Conservation (phyloP, 1,140 invertebrate genomes). For the Ladona fulva region DNA sequence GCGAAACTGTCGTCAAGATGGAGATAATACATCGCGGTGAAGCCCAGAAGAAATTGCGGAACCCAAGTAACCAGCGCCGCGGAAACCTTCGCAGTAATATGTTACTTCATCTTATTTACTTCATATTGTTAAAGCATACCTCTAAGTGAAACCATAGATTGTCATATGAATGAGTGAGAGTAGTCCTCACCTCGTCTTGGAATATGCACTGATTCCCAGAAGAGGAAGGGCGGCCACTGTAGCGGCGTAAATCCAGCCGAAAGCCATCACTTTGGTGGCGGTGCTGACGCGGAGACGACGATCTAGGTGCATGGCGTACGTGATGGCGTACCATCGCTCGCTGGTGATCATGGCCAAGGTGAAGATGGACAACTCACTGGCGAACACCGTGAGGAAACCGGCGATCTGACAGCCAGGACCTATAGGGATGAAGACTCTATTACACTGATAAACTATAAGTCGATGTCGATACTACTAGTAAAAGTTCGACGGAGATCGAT, state of each 20-base stretch:
- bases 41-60: too few relatives aligned
- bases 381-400: slow-evolving; percentile 80
- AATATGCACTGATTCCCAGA: slow-evolving; percentile 72
- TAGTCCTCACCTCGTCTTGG: slow-evolving; percentile 52
- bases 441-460: too few relatives aligned
- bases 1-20: too few relatives aligned
- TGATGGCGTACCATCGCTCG: slow-evolving; percentile 81
- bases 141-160: too few relatives aligned
- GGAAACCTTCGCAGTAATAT: too few relatives aligned
- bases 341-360: slow-evolving; percentile 78
- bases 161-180: not conserved
- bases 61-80: too few relatives aligned
- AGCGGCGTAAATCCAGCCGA: slow-evolving; percentile 66
- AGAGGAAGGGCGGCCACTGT: slow-evolving; percentile 65
- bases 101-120: too few relatives aligned
- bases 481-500: too few relatives aligned
- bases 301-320: slow-evolving; percentile 70
- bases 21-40: too few relatives aligned
- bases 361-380: slow-evolving; percentile 76
- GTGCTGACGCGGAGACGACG: slow-evolving; percentile 54
- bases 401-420: slow-evolving; percentile 69
- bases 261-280: slow-evolving; percentile 55
- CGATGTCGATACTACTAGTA: too few relatives aligned
- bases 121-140: too few relatives aligned
- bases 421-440: too few relatives aligned